A percentile compares a stretch with the other conserved stretches of the same genome.
phyloP scores from a whole-genome alignment of 2,888 invertebrate genomes.

The Gisinianus flammeolus region DNA sequence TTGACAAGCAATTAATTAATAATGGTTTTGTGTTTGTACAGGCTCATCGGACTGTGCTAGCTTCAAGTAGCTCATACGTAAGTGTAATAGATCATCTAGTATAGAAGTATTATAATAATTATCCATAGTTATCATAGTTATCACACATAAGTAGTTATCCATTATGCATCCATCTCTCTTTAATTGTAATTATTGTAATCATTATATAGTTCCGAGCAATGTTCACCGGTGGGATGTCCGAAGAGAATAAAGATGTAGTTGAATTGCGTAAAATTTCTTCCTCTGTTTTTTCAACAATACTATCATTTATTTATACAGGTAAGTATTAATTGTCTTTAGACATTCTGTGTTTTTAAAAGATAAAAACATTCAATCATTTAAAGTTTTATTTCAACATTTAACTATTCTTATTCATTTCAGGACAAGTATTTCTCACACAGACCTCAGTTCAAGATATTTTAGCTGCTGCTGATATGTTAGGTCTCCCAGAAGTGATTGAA shows the following conservation, averaged over 20 bases:
- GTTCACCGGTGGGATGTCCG: constrained; percentile 85
- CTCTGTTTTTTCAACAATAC: constrained; percentile 74
- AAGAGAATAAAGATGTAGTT: constrained; percentile 80
- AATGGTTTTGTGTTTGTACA: constrained; percentile 60
- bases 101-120: too few relatives aligned
- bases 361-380: not conserved
- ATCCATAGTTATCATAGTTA: too few relatives aligned
- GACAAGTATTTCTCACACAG: constrained; percentile 73
- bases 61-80: constrained; percentile 90
- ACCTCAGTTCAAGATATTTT: constrained; percentile 87
- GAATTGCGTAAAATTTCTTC: constrained; percentile 79
- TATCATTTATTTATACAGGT: constrained; percentile 90
- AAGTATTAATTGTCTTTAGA: constrained; percentile 42
- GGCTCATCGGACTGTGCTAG: constrained; percentile 84
- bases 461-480: constrained; percentile 89
- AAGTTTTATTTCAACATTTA: not conserved
- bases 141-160: too few relatives aligned
- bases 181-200: too few relatives aligned
- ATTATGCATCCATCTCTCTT: too few relatives aligned
- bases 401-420: constrained; percentile 60
- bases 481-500: constrained; percentile 79
- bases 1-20: too few relatives aligned
- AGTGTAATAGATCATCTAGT: too few relatives aligned
- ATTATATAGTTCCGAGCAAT: constrained; percentile 93
- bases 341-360: not conserved